phyloP scores from a whole-genome alignment of 2,888 invertebrate species.

The Onchidella celtica region DNA sequence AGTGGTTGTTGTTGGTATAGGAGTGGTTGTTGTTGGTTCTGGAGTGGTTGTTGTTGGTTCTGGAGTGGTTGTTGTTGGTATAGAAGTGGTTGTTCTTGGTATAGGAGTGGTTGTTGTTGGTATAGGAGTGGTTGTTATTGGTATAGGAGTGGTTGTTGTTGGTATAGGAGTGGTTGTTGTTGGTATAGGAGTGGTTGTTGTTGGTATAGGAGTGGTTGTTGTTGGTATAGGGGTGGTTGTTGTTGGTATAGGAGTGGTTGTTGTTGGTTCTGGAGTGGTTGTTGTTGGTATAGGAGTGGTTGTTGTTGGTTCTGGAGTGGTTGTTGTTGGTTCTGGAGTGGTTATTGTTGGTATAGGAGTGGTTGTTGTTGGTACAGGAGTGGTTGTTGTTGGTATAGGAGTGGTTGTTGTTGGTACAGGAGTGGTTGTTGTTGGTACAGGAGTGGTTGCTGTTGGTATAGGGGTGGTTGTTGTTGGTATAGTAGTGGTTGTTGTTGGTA shows the following conservation, averaged over 20 bases:
- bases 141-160: background rate
- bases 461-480: background rate
- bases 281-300: background rate
- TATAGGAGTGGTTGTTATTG: background rate
- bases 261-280: background rate
- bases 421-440: background rate
- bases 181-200: background rate
- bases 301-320: background rate
- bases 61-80: background rate
- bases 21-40: conserved; percentile 2
- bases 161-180: conserved; percentile 6
- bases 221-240: background rate
- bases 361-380: background rate
- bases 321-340: background rate
- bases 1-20: background rate
- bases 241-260: background rate
- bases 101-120: background rate
- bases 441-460: background rate
- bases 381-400: background rate
- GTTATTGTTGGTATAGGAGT: background rate
- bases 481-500: background rate
- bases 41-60: background rate
- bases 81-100: background rate
- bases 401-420: background rate
- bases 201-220: background rate